Evolutionary conservation across 2,888 invertebrate genomes (phyloP).

Genomic region (Tetragonula carbonaria): DNA sequence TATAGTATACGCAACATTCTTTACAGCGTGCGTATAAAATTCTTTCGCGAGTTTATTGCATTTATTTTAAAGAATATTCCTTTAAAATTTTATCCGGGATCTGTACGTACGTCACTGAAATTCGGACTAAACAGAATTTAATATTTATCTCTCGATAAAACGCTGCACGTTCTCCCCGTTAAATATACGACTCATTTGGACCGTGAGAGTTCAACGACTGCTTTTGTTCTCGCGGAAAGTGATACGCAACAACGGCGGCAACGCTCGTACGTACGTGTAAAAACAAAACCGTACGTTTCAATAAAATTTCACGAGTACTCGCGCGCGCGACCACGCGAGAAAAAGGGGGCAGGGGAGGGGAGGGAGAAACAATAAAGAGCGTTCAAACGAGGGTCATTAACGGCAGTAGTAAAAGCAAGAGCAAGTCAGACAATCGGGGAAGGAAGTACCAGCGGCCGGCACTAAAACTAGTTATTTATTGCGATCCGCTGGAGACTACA

Average conservation of each 20-base stretch:
- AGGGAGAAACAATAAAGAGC: conserved; percentile 1
- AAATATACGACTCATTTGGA: background rate
- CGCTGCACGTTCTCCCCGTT: too few relatives aligned
- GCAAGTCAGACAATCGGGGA: conserved; percentile 63
- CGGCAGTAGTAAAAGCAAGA: conserved; percentile 55
- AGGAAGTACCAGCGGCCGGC: conserved; percentile 46
- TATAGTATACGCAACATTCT: too few relatives aligned
- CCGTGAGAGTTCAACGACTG: background rate
- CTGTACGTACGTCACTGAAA: too few relatives aligned
- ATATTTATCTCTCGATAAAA: too few relatives aligned
- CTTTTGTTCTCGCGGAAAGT: conserved; percentile 4
- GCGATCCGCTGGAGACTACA: conserved; percentile 24
- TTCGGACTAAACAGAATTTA: too few relatives aligned
- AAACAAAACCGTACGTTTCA: conserved; percentile 24
- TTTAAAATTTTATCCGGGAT: too few relatives aligned
- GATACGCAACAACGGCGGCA: background rate
- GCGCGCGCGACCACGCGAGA: background rate
- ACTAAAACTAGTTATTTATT: conserved; percentile 66
- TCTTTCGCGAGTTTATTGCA: too few relatives aligned
- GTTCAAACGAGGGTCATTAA: conserved; percentile 49
- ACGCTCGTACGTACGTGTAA: background rate
- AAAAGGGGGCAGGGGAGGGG: background rate
- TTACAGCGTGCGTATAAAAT: too few relatives aligned
- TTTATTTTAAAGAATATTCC: too few relatives aligned
- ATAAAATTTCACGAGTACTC: conserved; percentile 44